Base-by-base conservation (phyloP, 2,113 vertebrate genomes). In the Ciconia stormi region DNA sequence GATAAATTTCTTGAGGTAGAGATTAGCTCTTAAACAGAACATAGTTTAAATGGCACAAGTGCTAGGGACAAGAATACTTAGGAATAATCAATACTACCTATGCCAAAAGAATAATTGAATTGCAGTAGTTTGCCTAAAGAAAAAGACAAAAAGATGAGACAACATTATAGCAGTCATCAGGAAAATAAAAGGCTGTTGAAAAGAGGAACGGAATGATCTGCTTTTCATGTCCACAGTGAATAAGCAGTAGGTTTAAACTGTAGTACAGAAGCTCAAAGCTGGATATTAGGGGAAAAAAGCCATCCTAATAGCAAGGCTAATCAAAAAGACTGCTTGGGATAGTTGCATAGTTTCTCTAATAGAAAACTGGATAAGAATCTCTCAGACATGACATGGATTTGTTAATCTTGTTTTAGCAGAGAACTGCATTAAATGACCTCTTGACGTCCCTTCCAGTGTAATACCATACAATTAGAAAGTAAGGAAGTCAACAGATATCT, bases 61-160 rank as follows among this genome's bases (percentile, higher is more conserved):
- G 70, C 73, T 66, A 56, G 27, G 46, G 74, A 91, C 22, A 65
- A 52, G 62, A 95, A 89, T 69, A 58, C 52, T 96, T 80, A 66
- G 49, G 34, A 95, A 93, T 93, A 94, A 96, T 93, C 92, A 96
- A 96, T 91, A 90, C 10, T 62, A 85, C 84, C 93, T 95, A 61
- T 58, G 63, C 66, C 82, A 92, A 93, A 97, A 82, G 90, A 97
- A 82, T 95, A 96, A 96, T 38, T 96, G 90, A 91, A 94, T 88
- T 82, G 84, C 82, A 82, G 78, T 62, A 73, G 78, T 86, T 92
- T 90, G 70, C 96, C 90, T 91, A 88, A 96, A 96, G 93, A 94
- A 58, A 95, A 38, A 69, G 61, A 78, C 73, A 87, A 81, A 89
- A 89, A 82, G 73, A 76, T 79, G 66, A 89, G 59, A 86, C 67